Base-by-base conservation (phyloP, 2,888 invertebrate species). In the Brachyopa scutellaris region DNA sequence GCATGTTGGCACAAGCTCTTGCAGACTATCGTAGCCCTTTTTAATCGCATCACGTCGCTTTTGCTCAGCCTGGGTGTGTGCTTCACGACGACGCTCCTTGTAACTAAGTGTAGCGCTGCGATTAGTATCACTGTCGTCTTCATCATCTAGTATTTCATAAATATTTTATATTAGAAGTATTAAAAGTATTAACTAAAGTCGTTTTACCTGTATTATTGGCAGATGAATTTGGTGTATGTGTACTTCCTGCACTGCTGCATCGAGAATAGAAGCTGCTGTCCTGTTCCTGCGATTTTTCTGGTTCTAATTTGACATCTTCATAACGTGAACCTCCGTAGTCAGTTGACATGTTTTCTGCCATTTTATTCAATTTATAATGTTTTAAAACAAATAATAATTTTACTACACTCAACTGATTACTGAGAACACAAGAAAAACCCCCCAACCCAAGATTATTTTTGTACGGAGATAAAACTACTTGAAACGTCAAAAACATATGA, bases 21-120 rank as follows among this genome's bases (percentile, higher is more conserved):
- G 98, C 13, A 99, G 92, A 1, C 96, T 96, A 90, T 98, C 98
- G 89, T 99, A 99, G 0, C 98, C 98, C 90, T 97, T 97, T 91
- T 98, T 99, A 83, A 99, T 99, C 1, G 98, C 98, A 93, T 99
- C 98, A 87, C 98, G 93, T 84, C 99, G 92, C 89, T 98, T 98
- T 90, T 99, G 98, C 90, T 99, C 99, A 1, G 99, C 98, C 91
- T 98, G 93, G 0, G 98, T 98, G 88, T 98, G 98, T 3, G 98
- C 98, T 90, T 98, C 98, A 82, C 98, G 92, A 64, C 98, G 93
- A 33, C 98, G 92, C 88, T 99, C 98, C 89, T 97, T 98, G 90
- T 98, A 98, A 88, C 95, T 97, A 73, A 97, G 91, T 1, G 96
- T 78, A 0, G 92, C 83, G 53, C 51, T 86, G 29, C 87, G 85